phyloP scores from a whole-genome alignment of 2,888 invertebrate genomes.

The Tipula confusa region DNA sequence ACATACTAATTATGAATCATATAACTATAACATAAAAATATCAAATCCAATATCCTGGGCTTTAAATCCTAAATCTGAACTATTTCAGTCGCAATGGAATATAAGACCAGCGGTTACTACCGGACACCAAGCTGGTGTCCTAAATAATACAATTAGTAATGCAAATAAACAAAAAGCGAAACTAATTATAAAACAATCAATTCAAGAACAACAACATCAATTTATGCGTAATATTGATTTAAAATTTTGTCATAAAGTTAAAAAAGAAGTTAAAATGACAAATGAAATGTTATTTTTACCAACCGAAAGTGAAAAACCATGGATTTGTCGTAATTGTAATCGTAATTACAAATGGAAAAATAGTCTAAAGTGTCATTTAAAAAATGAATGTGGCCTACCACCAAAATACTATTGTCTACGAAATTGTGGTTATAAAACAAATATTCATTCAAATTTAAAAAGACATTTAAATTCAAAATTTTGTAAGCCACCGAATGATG shows the following conservation, averaged over 20 bases:
- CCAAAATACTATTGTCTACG: slow-evolving; percentile 50
- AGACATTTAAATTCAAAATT: slow-evolving; percentile 49
- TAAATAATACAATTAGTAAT: slow-evolving; percentile 32
- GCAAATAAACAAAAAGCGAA: not conserved
- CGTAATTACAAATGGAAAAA: slow-evolving; percentile 71
- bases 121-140: not conserved
- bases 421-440: slow-evolving; percentile 50
- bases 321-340: slow-evolving; percentile 63
- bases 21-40: slow-evolving; percentile 47
- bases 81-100: not conserved
- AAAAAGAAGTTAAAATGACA: slow-evolving; percentile 37
- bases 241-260: slow-evolving; percentile 26
- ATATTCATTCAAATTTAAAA: slow-evolving; percentile 50
- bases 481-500: slow-evolving; percentile 46
- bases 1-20: slow-evolving; percentile 36
- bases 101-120: not conserved
- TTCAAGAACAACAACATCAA: slow-evolving; percentile 27
- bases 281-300: slow-evolving; percentile 51
- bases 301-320: slow-evolving; percentile 48
- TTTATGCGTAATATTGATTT: slow-evolving; percentile 28
- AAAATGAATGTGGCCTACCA: slow-evolving; percentile 62
- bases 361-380: slow-evolving; percentile 66
- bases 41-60: slow-evolving; percentile 50
- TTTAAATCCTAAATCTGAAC: slow-evolving; percentile 41
- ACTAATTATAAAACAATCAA: slow-evolving; percentile 27